Base-by-base conservation (phyloP, 64 coral and sea anemone genomes). In the Hydrozoanthus tunicans region DNA sequence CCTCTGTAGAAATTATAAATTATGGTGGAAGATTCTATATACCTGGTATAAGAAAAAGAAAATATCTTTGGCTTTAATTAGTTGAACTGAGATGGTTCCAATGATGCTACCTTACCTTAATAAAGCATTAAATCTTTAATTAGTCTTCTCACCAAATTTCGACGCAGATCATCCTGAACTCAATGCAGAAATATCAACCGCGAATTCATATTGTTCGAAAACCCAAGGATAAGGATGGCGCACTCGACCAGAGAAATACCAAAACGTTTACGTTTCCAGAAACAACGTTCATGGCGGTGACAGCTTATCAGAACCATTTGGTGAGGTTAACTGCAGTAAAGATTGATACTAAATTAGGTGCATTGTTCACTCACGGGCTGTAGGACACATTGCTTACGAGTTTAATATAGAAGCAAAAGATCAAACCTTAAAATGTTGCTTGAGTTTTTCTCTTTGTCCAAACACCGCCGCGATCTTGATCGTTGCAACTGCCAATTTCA, bases 141-240 rank as follows among this genome's bases (percentile, higher is more conserved):
- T 14, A 59, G 13, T 9, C 3, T 59, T 61, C 8, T 70, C 53
- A 4, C 6, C 24, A 14, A 69, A 26, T 76, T 32, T 9, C 53
- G 7, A 73, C 57, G 14, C 58, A 96, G 95, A 96, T 96, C 15
- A 92, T 96, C 85, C 72, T 96, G 11, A 96, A 96, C 83, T 96
- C 95, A 53, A 96, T 96, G 95, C 95, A 96, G 56, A 96, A 96
- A 80, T 96, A 96, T 79, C 95, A 96, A 91, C 95, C 95, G 53
- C 84, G 95, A 51, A 79, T 96, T 14, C 95, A 96, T 70, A 74
- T 96, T 26, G 32, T 96, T n/a, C 73, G 91, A 68, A 92, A 91
- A 63, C 82, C 92, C 15, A 61, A 59, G 20, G 89, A 60, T 3
- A 26, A 86, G 52, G 89, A 91, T 20, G 59, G 56, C 57, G 86